Base-by-base conservation (phyloP, 2,797 vertebrate species). In the Rhinichthys osculus region DNA sequence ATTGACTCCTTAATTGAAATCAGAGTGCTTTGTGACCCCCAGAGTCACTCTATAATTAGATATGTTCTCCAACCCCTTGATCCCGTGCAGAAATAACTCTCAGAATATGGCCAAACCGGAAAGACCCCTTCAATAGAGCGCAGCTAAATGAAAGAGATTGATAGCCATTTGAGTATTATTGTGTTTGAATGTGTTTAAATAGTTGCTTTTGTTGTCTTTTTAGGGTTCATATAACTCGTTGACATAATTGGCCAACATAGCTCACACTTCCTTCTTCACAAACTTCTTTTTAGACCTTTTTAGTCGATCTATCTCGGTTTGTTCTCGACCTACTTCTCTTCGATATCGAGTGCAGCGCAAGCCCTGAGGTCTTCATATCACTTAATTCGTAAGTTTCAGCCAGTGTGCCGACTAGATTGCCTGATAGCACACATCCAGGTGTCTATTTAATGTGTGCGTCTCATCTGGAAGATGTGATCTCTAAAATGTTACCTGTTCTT, bases 1-100 rank as follows among this genome's bases (percentile, higher is more conserved):
- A 84, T n/a, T 81, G 76, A 80, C 82, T 84, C 62, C 80, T 72
- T 89, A 92, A 92, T 90, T 92, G 88, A 81, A 88, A 87, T 77
- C 52, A 33, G 72, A 85, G 54, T 47, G 76, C 81, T 88, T 78
- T 83, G 66, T 84, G 84, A 87, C 87, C 84, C 71, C 86, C 85
- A 81, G 66, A 88, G 87, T 84, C 40, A 9, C 40, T 82, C 85
- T 90, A 89, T 87, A 89, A 84, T 91, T 90, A 89, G 87, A 76
- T 27, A 23, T 81, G 54, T 79, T 90, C 78, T 62, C 33, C 82
- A 69, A 74, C 84, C 81, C 52, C 38, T 83, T 87, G 87, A 80
- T 87, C 85, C n/a, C 1, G 4, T 66, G 79, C 70, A 50, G 50
- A 90, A 90, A 91, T 87, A 89, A 80, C 66, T 85, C 50, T 17